These are phyloP conservation scores for Bombus superbus DNA, from an alignment of 1,140 invertebrate genomes.

Conservation along the genomic window DNA sequence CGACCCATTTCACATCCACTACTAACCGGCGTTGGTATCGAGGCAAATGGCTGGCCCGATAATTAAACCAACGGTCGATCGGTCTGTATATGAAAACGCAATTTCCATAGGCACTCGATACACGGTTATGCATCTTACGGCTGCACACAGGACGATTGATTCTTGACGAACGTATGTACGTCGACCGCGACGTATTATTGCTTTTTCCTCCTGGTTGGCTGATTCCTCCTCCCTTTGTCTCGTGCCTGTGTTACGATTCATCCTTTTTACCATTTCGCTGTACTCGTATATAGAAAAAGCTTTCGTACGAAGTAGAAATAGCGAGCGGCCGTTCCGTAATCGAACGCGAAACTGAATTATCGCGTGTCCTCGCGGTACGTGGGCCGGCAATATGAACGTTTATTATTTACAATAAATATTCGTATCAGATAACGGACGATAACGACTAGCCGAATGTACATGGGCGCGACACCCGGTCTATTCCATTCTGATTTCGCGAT, in stretches of 20 bases:
- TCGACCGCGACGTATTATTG: slow-evolving; percentile 24
- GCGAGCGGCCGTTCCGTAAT: background rate
- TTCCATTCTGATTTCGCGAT: slow-evolving; percentile 44
- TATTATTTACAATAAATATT: slow-evolving; percentile 46
- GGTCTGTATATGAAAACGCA: slow-evolving; percentile 33
- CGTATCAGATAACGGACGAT: slow-evolving; percentile 14
- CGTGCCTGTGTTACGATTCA: background rate
- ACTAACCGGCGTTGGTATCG: slow-evolving; percentile 26
- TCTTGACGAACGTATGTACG: slow-evolving; percentile 30
- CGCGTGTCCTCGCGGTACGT: too few relatives aligned
- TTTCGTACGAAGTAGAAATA: background rate
- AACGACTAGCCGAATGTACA: slow-evolving; percentile 33
- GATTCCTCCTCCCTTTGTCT: too few relatives aligned
- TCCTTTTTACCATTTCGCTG: background rate
- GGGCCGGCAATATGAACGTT: slow-evolving; percentile 6
- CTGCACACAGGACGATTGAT: slow-evolving; percentile 15
- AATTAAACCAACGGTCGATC: slow-evolving; percentile 51
- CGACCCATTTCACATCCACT: slow-evolving; percentile 18
- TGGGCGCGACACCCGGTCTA: slow-evolving; percentile 22
- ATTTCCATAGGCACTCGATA: slow-evolving; percentile 35
- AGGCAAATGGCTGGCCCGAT: slow-evolving; percentile 25
- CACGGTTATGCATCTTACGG: slow-evolving; percentile 5
- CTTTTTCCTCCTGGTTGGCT: background rate
- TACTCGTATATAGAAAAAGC: background rate
- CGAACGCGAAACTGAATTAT: background rate